phyloP scores from a whole-genome alignment of 2,797 vertebrate species.

The Chaetodon trifasciatus region DNA sequence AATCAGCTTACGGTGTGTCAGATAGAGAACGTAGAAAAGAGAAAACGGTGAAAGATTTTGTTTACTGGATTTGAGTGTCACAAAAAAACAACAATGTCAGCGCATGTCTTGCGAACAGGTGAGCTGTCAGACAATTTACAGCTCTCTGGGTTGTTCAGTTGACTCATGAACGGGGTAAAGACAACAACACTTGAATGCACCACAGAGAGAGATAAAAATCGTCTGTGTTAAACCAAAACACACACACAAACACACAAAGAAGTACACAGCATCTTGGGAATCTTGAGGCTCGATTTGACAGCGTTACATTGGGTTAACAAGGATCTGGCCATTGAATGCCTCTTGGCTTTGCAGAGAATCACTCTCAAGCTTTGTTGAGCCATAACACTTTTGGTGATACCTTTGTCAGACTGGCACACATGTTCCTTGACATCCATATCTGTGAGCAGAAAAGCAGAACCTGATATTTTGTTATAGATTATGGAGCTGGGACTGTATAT shows the following conservation, averaged over 20 bases:
- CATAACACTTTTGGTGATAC: slow-evolving; percentile 35
- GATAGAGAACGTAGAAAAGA: too few relatives aligned
- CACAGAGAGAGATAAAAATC: neutral
- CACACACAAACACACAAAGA: slow-evolving; percentile 17
- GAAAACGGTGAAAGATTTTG: neutral
- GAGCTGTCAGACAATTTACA: neutral
- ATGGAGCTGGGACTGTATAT: slow-evolving; percentile 22
- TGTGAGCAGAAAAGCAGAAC: slow-evolving; percentile 16
- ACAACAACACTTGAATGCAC: neutral
- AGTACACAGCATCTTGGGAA: slow-evolving; percentile 57
- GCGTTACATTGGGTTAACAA: slow-evolving; percentile 58
- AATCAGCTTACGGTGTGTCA: neutral
- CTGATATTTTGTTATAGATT: slow-evolving; percentile 27
- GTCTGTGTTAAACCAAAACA: neutral
- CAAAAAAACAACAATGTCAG: too few relatives aligned
- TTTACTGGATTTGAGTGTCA: neutral
- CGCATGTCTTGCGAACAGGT: neutral
- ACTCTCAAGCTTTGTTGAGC: slow-evolving; percentile 57
- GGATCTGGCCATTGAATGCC: slow-evolving; percentile 53
- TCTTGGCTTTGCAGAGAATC: slow-evolving; percentile 67
- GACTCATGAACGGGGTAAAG: neutral
- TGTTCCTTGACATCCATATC: slow-evolving; percentile 17
- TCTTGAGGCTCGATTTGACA: slow-evolving; percentile 58
- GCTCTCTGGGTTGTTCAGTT: neutral
- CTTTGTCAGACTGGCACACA: slow-evolving; percentile 42